A percentile compares a stretch with the other conserved stretches of the same genome.
Evolutionary conservation across 1,140 invertebrate genomes (phyloP).

Genomic region (Brachionus koreanus): DNA sequence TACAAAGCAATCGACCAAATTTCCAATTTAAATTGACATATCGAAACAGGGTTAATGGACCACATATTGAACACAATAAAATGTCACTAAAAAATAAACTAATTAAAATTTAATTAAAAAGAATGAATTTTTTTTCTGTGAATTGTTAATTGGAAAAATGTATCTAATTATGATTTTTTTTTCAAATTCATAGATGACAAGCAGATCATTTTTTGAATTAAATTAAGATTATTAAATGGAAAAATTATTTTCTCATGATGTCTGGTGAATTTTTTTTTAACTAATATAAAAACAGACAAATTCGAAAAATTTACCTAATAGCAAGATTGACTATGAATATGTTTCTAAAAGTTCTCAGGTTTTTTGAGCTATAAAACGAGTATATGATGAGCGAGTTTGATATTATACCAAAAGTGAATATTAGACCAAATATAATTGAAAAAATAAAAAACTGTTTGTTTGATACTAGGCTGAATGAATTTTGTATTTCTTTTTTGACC

Average conservation of each 20-base stretch:
- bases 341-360: conserved; percentile 84
- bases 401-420: conserved; percentile 66
- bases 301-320: conserved; percentile 52
- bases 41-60: not conserved
- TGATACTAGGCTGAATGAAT: conserved; percentile 2
- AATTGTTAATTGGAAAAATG: no score
- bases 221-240: no score
- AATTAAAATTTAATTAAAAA: not conserved
- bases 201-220: no score
- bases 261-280: not conserved
- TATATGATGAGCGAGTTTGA: conserved; percentile 81
- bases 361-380: conserved; percentile 77
- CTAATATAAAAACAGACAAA: not conserved
- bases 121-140: no score
- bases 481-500: not conserved
- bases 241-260: no score
- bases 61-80: conserved; percentile 56
- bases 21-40: conserved; percentile 50
- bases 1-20: conserved; percentile 65
- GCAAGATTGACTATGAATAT: conserved; percentile 90
- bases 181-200: no score
- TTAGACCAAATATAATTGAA: not conserved
- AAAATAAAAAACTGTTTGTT: not conserved
- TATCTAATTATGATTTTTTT: no score
- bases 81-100: conserved; percentile 67